These are phyloP conservation scores for Maniola hyperantus DNA, from an alignment of 2,888 invertebrate species.

Conservation along the genomic window DNA sequence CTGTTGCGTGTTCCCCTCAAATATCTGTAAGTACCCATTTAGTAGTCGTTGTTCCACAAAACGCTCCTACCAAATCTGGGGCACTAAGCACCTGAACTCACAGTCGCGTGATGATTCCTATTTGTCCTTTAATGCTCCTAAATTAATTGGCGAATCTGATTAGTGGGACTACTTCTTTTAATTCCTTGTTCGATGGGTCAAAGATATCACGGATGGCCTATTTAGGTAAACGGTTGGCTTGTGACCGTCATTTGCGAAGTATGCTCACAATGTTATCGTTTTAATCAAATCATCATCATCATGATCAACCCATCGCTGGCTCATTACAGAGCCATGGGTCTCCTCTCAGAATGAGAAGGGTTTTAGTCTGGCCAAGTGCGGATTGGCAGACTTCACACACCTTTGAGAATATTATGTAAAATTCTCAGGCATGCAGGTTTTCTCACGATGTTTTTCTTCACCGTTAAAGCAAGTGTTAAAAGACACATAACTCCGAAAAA, in stretches of 20 bases:
- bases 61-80: constrained; percentile 32
- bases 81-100: constrained; percentile 55
- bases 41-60: constrained; percentile 24
- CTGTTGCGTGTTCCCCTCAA: constrained; percentile 31
- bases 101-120: constrained; percentile 66
- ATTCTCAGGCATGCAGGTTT: no score
- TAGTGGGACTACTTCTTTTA: constrained; percentile 61
- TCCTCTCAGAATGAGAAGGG: no score
- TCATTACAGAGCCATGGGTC: no score
- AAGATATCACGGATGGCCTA: constrained; percentile 33
- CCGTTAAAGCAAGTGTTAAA: no score
- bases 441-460: no score
- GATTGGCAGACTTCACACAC: no score
- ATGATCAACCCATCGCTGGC: neutral
- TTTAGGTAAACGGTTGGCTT: constrained; percentile 15
- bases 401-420: no score
- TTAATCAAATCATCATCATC: constrained; percentile 1
- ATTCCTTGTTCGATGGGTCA: constrained; percentile 43
- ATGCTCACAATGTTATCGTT: constrained; percentile 1
- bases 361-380: no score
- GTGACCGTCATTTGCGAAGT: neutral
- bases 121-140: constrained; percentile 66
- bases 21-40: constrained; percentile 31
- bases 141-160: constrained; percentile 74
- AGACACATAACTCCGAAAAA: no score